phyloP scores from a whole-genome alignment of 2,888 invertebrate genomes.

The Helobdella robusta region DNA sequence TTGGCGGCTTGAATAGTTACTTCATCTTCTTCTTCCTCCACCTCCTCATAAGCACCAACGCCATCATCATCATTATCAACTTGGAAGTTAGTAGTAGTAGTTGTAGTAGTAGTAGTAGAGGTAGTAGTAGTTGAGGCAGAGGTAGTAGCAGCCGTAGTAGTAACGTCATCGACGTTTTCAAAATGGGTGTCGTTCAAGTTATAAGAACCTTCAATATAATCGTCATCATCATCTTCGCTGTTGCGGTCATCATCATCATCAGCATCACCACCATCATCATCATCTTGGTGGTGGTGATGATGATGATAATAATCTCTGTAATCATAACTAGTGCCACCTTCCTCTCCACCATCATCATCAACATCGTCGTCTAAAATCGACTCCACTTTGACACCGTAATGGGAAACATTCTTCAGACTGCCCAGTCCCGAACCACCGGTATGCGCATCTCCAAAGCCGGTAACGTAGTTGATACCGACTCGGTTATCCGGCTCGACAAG shows the following conservation, averaged over 20 bases:
- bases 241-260: conserved; percentile 18
- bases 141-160: too few relatives aligned
- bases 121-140: too few relatives aligned
- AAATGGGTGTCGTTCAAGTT: conserved; percentile 8
- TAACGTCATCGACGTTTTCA: conserved; percentile 14
- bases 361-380: conserved; percentile 4
- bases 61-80: background rate
- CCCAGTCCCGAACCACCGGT: too few relatives aligned
- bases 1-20: too few relatives aligned
- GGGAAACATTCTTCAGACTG: conserved; percentile 13
- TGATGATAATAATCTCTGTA: background rate
- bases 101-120: too few relatives aligned
- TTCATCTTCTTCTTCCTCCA: too few relatives aligned
- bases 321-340: conserved; percentile 1
- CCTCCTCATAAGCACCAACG: too few relatives aligned
- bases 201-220: conserved; percentile 16
- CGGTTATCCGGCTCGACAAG: conserved; percentile 16
- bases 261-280: conserved; percentile 20
- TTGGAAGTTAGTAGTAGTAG: too few relatives aligned
- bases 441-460: too few relatives aligned
- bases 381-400: background rate
- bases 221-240: conserved; percentile 16
- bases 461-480: conserved; percentile 3
- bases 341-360: conserved; percentile 4
- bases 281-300: conserved; percentile 10